phyloP scores from a whole-genome alignment of 2,113 vertebrate genomes.

The Sarotherodon lohbergeri region DNA sequence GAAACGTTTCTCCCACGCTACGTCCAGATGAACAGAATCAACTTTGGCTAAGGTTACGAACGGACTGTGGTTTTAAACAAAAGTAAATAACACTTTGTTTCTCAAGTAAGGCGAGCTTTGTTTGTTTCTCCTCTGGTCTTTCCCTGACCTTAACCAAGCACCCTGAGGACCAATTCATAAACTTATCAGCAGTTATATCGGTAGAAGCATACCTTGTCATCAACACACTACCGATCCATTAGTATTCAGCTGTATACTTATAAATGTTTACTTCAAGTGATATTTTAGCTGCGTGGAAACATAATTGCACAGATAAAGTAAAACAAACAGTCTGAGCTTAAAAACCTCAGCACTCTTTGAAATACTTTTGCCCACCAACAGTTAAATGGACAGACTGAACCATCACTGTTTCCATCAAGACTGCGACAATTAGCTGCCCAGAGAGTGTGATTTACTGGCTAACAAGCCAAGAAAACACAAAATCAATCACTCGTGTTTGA shows the following conservation, averaged over 20 bases:
- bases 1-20: background rate
- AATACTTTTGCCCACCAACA: background rate
- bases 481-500: background rate
- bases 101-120: background rate
- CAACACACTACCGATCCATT: background rate
- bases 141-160: background rate
- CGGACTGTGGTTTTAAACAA: background rate
- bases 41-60: background rate
- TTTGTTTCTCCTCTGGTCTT: background rate
- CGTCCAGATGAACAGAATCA: fast-evolving
- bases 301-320: background rate
- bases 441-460: background rate
- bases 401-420: background rate
- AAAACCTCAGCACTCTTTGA: background rate
- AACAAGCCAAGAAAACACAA: background rate
- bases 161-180: background rate
- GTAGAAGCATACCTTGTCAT: background rate
- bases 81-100: background rate
- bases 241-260: background rate
- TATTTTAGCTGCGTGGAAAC: background rate
- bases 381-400: background rate
- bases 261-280: background rate
- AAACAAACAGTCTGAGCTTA: background rate
- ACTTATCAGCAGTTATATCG: background rate
- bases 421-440: background rate